Conservation (phyloP, 1,140 invertebrate species). For the Bursaphelenchus mucronatus region DNA sequence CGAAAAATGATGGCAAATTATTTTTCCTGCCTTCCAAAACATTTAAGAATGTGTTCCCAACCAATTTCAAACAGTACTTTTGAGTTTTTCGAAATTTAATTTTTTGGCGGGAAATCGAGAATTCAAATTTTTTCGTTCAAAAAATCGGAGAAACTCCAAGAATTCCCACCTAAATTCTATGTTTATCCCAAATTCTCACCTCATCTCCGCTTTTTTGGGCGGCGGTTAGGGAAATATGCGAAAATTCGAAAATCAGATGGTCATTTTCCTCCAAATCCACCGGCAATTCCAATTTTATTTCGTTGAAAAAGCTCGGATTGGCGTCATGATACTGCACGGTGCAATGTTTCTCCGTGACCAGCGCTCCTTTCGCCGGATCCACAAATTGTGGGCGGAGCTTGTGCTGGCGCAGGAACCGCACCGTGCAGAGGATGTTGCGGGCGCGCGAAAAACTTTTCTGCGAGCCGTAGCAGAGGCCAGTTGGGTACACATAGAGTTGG, state of each 20-base stretch:
- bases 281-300: constrained; percentile 42
- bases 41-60: no score
- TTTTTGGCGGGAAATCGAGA: no score
- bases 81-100: no score
- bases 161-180: no score
- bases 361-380: constrained; percentile 32
- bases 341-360: constrained; percentile 30
- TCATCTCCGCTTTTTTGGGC: constrained; percentile 18
- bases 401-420: constrained; percentile 27
- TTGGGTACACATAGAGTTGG: constrained; percentile 44
- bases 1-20: background rate
- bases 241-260: constrained; percentile 43
- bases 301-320: constrained; percentile 38
- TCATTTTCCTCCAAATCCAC: constrained; percentile 25
- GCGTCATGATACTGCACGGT: constrained; percentile 46
- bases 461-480: constrained; percentile 28
- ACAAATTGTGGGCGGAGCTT: constrained; percentile 24
- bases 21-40: background rate
- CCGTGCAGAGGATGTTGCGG: constrained; percentile 44
- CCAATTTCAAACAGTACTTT: no score
- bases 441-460: constrained; percentile 44
- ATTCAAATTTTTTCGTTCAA: no score
- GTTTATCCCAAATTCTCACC: no score
- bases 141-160: no score
- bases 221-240: constrained; percentile 40